Conservation (phyloP, 2,888 invertebrate genomes). For the Drosophila suboccidentalis region DNA sequence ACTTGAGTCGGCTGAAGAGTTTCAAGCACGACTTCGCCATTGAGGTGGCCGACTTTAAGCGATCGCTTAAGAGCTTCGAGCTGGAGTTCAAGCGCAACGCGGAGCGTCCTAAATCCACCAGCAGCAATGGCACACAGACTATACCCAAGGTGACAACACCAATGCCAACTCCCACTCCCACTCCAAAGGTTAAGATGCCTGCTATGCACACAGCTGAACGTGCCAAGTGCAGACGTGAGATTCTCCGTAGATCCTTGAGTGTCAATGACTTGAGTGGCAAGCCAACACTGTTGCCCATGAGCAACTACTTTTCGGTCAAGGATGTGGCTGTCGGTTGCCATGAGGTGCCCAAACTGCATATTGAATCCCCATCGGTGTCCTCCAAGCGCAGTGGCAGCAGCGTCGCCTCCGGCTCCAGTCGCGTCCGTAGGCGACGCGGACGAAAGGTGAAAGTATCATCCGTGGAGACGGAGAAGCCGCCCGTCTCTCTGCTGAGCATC, state of each 20-base stretch:
- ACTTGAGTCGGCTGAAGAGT: constrained; percentile 63
- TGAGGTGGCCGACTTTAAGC: constrained; percentile 74
- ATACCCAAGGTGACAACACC: not conserved
- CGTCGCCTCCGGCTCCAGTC: constrained; percentile 45
- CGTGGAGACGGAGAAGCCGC: constrained; percentile 12
- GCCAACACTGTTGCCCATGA: constrained; percentile 34
- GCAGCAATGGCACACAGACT: constrained; percentile 51
- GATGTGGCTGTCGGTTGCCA: constrained; percentile 1
- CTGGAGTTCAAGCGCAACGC: constrained; percentile 60
- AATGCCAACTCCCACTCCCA: not conserved
- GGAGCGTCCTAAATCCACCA: constrained; percentile 56
- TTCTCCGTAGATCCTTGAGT: constrained; percentile 76
- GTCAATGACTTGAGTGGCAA: constrained; percentile 74
- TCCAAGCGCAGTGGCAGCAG: constrained; percentile 65
- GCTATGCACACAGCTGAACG: constrained; percentile 53
- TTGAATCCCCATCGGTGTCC: constrained; percentile 69
- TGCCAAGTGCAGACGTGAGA: constrained; percentile 65
- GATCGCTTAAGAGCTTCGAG: constrained; percentile 71
- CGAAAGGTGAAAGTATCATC: constrained; percentile 45
- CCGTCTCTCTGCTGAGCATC: constrained; percentile 58
- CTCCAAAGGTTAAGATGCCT: constrained; percentile 19
- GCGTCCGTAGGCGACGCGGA: constrained; percentile 51
- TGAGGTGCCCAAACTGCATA: constrained; percentile 73
- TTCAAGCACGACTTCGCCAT: constrained; percentile 72
- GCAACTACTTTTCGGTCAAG: constrained; percentile 63